These are phyloP conservation scores for Brachionus calyciflorus DNA, from an alignment of 1,140 invertebrate genomes.

Conservation along the genomic window DNA sequence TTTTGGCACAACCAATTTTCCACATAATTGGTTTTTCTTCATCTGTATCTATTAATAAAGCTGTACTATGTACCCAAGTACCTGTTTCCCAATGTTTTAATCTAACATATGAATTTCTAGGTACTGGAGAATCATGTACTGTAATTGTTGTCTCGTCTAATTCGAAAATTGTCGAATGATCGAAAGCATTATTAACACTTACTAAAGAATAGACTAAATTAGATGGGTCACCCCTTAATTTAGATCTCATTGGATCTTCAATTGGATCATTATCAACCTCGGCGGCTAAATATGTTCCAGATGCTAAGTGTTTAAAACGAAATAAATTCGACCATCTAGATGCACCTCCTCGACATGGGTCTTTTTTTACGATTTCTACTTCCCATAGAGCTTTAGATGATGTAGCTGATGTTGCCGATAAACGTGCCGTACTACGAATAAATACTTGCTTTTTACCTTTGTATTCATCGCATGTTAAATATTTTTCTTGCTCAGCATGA, in stretches of 20 bases:
- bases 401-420: conserved; percentile 92
- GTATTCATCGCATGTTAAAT: conserved; percentile 96
- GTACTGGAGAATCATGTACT: conserved; percentile 80
- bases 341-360: conserved; percentile 92
- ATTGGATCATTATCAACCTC: conserved; percentile 64
- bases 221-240: conserved; percentile 65
- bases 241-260: conserved; percentile 66
- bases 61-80: conserved; percentile 94
- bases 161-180: conserved; percentile 87
- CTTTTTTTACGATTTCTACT: conserved; percentile 81
- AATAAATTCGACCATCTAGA: conserved; percentile 97
- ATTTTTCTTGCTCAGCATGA: conserved; percentile 98
- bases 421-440: conserved; percentile 69
- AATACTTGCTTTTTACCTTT: conserved; percentile 69
- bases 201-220: conserved; percentile 77
- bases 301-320: conserved; percentile 96
- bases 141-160: conserved; percentile 90
- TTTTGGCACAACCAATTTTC: conserved; percentile 67
- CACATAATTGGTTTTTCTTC: conserved; percentile 97
- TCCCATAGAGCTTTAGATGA: conserved; percentile 99
- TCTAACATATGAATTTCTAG: conserved; percentile 91
- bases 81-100: conserved; percentile 87
- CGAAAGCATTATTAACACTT: conserved; percentile 83
- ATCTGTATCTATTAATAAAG: conserved; percentile 89
- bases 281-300: conserved; percentile 69